phyloP scores from a whole-genome alignment of 2,113 vertebrate genomes.

The Semicossyphus pulcher region DNA sequence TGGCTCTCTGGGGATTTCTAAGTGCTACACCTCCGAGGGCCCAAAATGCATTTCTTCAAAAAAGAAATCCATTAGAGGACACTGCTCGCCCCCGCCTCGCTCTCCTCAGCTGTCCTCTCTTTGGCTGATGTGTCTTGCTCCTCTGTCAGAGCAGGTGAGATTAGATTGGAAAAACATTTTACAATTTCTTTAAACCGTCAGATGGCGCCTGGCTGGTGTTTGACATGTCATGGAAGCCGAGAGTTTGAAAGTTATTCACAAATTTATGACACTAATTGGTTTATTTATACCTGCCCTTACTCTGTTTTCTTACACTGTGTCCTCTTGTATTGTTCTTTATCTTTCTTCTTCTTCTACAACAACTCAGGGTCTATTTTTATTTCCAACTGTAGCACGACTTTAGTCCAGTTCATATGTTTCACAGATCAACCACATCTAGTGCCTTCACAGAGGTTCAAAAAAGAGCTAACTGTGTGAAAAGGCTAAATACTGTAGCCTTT shows the following conservation, averaged over 20 bases:
- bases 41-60: conserved; percentile 67
- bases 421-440: too few species aligned
- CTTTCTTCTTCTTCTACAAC: too few species aligned
- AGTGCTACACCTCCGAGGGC: conserved; percentile 62
- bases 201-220: background rate
- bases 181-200: background rate
- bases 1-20: conserved; percentile 56
- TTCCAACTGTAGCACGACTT: too few species aligned
- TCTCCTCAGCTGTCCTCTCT: conserved; percentile 9
- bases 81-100: conserved; percentile 14
- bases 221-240: background rate
- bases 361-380: too few species aligned
- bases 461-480: too few species aligned
- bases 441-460: too few species aligned
- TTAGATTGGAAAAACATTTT: conserved; percentile 34
- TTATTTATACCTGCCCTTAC: background rate
- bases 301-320: background rate
- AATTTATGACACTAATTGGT: background rate
- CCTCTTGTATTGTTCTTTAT: background rate
- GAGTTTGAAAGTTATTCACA: background rate
- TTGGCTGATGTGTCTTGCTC: conserved; percentile 14
- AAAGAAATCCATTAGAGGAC: conserved; percentile 61
- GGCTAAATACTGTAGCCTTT: background rate
- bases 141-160: conserved; percentile 16
- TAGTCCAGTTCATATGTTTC: too few species aligned